Evolutionary conservation across 2,113 vertebrate genomes (phyloP).

Genomic region (Procavia capensis): DNA sequence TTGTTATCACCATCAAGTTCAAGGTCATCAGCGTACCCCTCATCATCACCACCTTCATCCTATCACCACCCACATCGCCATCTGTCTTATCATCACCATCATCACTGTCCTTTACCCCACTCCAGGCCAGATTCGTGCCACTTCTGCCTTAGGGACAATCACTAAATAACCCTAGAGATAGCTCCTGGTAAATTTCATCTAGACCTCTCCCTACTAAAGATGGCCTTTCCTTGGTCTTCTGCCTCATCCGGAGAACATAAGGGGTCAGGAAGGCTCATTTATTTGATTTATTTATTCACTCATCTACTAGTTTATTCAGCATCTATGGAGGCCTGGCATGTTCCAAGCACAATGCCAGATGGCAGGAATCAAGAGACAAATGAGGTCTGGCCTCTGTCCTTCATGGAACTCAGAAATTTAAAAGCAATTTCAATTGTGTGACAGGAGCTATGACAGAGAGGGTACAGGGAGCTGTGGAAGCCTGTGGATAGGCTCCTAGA

Average conservation of each 20-base stretch:
- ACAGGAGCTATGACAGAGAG: neutral
- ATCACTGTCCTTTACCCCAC: neutral
- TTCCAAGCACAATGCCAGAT: neutral
- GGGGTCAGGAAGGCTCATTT: neutral
- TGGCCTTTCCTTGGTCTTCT: neutral
- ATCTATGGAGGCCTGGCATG: neutral
- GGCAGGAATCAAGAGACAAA: neutral
- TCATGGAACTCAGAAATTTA: neutral
- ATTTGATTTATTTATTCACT: neutral
- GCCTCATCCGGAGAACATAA: neutral
- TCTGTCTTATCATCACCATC: neutral
- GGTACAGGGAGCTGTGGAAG: neutral
- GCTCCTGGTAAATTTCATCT: neutral
- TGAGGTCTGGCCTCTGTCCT: neutral
- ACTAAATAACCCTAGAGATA: neutral
- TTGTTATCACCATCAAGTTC: too few relatives aligned
- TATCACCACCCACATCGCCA: neutral
- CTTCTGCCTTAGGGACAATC: neutral
- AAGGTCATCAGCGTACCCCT: rapidly evolving
- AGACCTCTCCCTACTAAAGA: neutral
- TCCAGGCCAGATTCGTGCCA: neutral
- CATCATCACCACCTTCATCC: too few relatives aligned
- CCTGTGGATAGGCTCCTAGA: neutral
- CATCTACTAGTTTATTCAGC: neutral
- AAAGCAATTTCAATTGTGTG: neutral